Evolutionary conservation across 2,797 vertebrate species (phyloP).

Genomic region (Antrozous pallidus): DNA sequence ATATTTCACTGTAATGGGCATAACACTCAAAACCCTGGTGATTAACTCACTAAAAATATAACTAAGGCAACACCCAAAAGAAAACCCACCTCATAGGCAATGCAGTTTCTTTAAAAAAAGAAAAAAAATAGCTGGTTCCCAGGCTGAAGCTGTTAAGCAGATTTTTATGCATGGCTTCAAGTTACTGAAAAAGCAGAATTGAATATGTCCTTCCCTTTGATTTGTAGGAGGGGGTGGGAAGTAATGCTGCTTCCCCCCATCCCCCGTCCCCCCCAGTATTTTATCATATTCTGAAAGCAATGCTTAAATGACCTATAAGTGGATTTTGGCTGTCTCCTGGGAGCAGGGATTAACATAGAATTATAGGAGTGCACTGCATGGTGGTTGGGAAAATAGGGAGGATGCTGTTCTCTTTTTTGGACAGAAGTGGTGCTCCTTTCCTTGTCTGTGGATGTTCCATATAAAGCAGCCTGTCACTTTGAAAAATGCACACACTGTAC

Average conservation of each 20-base stretch:
- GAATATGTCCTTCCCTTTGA: constrained; percentile 46
- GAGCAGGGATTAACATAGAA: constrained; percentile 59
- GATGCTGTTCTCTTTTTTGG: constrained; percentile 10
- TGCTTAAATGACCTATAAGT: constrained; percentile 48
- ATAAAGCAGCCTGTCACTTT: constrained; percentile 35
- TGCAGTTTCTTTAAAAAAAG: neutral
- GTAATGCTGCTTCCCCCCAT: neutral
- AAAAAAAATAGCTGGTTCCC: neutral
- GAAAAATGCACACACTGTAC: constrained; percentile 75
- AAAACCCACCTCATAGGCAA: constrained; percentile 15
- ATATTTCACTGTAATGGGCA: constrained; percentile 17
- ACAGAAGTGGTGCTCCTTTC: neutral
- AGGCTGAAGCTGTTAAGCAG: constrained; percentile 54
- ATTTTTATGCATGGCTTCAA: constrained; percentile 65
- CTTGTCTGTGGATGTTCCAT: constrained; percentile 33
- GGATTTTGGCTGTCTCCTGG: constrained; percentile 48
- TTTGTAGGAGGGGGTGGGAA: neutral
- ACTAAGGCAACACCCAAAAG: neutral
- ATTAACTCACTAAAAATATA: constrained; percentile 16
- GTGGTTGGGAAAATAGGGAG: constrained; percentile 31
- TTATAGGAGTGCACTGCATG: neutral
- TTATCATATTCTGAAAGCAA: constrained; percentile 52
- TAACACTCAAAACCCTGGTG: neutral
- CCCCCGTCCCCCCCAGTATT: neutral
- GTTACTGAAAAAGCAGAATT: constrained; percentile 46